These are phyloP conservation scores for Chloroclystis v-ata DNA, from an alignment of 2,888 invertebrate genomes.

Conservation along the genomic window DNA sequence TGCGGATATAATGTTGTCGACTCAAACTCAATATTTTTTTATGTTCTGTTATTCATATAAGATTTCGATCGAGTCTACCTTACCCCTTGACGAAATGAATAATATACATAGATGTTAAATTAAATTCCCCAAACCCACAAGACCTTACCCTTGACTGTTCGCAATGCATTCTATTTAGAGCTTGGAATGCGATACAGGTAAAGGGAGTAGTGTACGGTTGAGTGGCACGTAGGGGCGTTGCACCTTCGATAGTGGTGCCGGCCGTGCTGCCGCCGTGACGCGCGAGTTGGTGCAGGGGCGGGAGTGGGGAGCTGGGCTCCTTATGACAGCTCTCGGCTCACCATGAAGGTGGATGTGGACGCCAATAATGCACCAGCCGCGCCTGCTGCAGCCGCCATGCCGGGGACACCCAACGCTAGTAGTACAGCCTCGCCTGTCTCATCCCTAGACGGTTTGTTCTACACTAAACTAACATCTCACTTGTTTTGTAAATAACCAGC, in stretches of 20 bases:
- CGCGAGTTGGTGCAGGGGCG: slow-evolving; percentile 63
- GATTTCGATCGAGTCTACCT: no score
- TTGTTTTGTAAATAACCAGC: slow-evolving; percentile 38
- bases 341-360: slow-evolving; percentile 61
- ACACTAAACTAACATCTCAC: slow-evolving; percentile 33
- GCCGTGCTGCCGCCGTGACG: slow-evolving; percentile 48
- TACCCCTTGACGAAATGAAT: no score
- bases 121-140: background rate
- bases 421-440: slow-evolving; percentile 69
- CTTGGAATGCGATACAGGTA: slow-evolving; percentile 16
- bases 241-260: slow-evolving; percentile 37
- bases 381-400: slow-evolving; percentile 44
- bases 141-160: slow-evolving; percentile 1
- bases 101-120: no score
- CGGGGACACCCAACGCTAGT: slow-evolving; percentile 57
- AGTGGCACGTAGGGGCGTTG: slow-evolving; percentile 22
- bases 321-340: slow-evolving; percentile 47
- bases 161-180: slow-evolving; percentile 11
- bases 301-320: slow-evolving; percentile 44
- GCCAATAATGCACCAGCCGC: slow-evolving; percentile 54
- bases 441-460: slow-evolving; percentile 71
- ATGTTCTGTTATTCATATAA: no score
- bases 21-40: no score
- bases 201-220: slow-evolving; percentile 14
- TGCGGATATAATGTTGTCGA: no score